Evolutionary conservation across 1,140 invertebrate genomes (phyloP).

Genomic region (Bombus vancouverensis): DNA sequence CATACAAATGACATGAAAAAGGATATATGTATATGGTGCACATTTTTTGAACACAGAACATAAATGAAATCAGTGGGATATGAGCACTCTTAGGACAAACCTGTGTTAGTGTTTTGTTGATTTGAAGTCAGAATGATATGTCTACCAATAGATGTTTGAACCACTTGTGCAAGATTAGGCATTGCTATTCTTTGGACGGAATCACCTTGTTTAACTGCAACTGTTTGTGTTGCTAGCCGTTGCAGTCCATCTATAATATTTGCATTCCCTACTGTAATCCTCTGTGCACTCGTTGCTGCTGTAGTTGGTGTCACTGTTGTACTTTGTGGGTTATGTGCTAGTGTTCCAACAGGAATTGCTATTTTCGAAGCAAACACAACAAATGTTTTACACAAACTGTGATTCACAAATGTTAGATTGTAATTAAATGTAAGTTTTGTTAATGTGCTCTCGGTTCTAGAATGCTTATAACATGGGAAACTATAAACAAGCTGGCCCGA

Average conservation of each 20-base stretch:
- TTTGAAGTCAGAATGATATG: conserved; percentile 85
- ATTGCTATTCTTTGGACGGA: conserved; percentile 82
- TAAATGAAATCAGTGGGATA: conserved; percentile 42
- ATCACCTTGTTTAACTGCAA: conserved; percentile 81
- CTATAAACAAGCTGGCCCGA: conserved; percentile 79
- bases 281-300: conserved; percentile 76
- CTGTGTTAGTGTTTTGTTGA: conserved; percentile 80
- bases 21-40: conserved; percentile 11
- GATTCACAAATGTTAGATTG: conserved; percentile 22
- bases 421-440: conserved; percentile 44
- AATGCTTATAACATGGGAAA: conserved; percentile 74
- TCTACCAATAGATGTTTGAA: conserved; percentile 88
- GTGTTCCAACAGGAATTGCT: conserved; percentile 82
- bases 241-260: conserved; percentile 77
- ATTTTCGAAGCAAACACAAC: conserved; percentile 62
- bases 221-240: conserved; percentile 75
- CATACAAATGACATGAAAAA: conserved; percentile 20
- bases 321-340: conserved; percentile 76
- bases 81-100: conserved; percentile 64
- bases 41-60: not conserved
- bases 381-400: conserved; percentile 50
- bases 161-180: conserved; percentile 85
- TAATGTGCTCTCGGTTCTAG: conserved; percentile 76
- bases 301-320: conserved; percentile 74
- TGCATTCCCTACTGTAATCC: conserved; percentile 78